Conservation (phyloP, 2,888 invertebrate genomes). For the Aproaerema taeniolella region DNA sequence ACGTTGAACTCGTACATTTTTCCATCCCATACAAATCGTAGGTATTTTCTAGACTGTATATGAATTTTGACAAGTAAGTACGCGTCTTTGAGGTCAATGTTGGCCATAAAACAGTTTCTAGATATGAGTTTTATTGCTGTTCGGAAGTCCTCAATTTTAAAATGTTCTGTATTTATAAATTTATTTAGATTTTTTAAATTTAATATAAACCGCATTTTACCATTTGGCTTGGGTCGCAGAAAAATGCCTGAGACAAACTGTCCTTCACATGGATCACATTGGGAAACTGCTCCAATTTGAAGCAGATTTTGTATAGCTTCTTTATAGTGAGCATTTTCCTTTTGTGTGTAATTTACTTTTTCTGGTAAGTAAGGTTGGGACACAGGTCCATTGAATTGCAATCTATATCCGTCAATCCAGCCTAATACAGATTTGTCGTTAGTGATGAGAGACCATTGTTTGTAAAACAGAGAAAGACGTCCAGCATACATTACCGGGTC, state of each 20-base stretch:
- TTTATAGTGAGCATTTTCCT: not conserved
- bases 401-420: constrained; percentile 11
- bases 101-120: constrained; percentile 8
- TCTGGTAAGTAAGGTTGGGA: not conserved
- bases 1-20: constrained; percentile 11
- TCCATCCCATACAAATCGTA: constrained; percentile 2
- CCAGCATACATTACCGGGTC: constrained; percentile 5
- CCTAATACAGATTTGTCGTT: constrained; percentile 1
- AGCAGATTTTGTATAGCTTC: constrained; percentile 4
- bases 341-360: not conserved
- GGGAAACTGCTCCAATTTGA: constrained; percentile 4
- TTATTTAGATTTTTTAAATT: constrained; percentile 8
- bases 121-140: constrained; percentile 10
- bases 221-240: constrained; percentile 11
- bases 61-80: constrained; percentile 6
- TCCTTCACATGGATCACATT: constrained; percentile 6
- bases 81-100: constrained; percentile 7
- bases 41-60: constrained; percentile 3
- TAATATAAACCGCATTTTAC: constrained; percentile 10
- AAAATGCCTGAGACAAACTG: constrained; percentile 11
- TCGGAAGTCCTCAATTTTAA: constrained; percentile 13
- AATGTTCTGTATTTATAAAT: constrained; percentile 10
- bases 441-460: constrained; percentile 10
- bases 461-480: constrained; percentile 3
- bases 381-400: not conserved